These are phyloP conservation scores for Poecile atricapillus DNA, from an alignment of 2,113 vertebrate species.

Conservation along the genomic window DNA sequence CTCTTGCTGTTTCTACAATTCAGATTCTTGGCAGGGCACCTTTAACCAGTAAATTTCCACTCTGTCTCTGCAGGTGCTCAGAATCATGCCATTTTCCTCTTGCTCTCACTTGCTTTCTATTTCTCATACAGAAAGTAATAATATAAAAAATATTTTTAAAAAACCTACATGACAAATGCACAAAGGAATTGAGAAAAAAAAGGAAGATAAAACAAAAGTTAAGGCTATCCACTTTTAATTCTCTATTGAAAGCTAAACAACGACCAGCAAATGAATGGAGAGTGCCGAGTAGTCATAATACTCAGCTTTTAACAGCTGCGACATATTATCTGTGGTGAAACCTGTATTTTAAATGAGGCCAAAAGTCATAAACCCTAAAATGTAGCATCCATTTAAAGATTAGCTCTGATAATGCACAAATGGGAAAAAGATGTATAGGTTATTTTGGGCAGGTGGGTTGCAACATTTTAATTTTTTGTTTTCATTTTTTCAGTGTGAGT, in stretches of 20 bases:
- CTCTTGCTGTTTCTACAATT: conserved; percentile 12
- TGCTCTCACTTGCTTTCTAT: conserved; percentile 5
- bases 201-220: background rate
- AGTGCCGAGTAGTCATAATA: background rate
- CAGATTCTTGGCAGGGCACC: background rate
- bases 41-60: conserved; percentile 18
- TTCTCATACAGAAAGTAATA: background rate
- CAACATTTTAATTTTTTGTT: background rate
- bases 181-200: background rate
- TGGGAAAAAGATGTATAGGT: background rate
- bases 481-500: background rate
- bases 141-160: background rate
- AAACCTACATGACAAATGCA: background rate
- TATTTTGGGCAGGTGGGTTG: background rate
- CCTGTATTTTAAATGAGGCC: background rate
- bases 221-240: background rate
- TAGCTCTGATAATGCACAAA: background rate
- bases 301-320: background rate
- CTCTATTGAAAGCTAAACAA: background rate
- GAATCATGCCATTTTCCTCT: background rate
- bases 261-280: background rate
- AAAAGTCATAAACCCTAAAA: background rate
- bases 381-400: background rate
- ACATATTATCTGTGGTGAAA: background rate
- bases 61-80: background rate